Conservation (phyloP, 2,797 vertebrate genomes). For the Pseudochromis fuscus region DNA sequence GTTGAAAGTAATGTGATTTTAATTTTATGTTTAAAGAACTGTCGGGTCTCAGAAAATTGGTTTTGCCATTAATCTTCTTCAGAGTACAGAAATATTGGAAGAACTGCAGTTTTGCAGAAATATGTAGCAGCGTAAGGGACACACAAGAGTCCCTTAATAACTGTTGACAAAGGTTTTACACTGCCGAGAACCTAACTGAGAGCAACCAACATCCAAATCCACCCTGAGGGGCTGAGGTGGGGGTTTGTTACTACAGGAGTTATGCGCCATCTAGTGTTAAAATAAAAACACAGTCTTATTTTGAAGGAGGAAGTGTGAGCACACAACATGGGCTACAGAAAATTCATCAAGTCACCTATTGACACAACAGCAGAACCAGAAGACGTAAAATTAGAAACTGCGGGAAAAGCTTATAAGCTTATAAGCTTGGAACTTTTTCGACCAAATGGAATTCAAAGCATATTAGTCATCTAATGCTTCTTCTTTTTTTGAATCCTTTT, state of each 20-base stretch:
- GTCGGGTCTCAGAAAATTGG: neutral
- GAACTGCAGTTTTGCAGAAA: neutral
- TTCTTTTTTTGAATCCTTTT: too few relatives aligned
- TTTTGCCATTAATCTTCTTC: neutral
- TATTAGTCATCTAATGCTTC: neutral
- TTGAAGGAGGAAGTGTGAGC: conserved; percentile 46
- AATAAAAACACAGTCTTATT: conserved; percentile 10
- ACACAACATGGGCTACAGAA: neutral
- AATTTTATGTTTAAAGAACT: too few relatives aligned
- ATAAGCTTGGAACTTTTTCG: too few relatives aligned
- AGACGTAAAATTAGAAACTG: neutral
- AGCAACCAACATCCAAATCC: too few relatives aligned
- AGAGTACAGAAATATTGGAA: neutral
- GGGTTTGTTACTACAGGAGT: conserved; percentile 19
- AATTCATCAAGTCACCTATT: neutral
- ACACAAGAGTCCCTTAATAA: too few relatives aligned
- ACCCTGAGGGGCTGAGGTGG: neutral
- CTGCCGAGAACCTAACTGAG: too few relatives aligned
- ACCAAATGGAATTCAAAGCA: neutral
- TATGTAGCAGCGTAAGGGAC: neutral
- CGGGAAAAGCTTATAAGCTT: too few relatives aligned
- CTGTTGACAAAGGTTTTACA: too few relatives aligned
- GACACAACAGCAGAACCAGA: neutral
- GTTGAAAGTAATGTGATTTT: neutral
- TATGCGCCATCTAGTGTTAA: conserved; percentile 71